Evolutionary conservation across 2,888 invertebrate species (phyloP), one percentile per base, ranked within the genome.

Genomic region (Parnassius smintheus): DNA sequence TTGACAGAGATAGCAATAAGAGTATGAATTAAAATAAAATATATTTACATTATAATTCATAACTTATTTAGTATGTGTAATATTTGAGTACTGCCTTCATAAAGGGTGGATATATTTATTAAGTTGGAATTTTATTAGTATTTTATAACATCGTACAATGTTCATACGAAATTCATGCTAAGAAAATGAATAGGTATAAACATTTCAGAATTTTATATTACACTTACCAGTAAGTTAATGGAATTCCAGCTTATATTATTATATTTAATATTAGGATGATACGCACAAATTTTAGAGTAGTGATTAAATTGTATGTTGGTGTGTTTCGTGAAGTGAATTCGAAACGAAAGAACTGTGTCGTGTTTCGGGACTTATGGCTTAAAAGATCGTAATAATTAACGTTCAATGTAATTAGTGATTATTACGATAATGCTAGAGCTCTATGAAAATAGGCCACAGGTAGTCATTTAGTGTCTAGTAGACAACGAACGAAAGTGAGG

Each of bases 231-330:
- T 1, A 56, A 13, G n/a, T 49, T 44, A 41, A 49, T 55, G 45
- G 50, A 55, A 53, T 58, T 55, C 35, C 49, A 68, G 73, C 75
- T 78, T 75, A 76, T 80, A 75, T 72, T 76, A 74, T 83, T 81
- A 81, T 77, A 69, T 51, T 11, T 51, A 64, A 61, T 41, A 59
- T 80, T 88, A 89, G 85, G 78, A 84, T 79, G 88, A 91, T 85
- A 91, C 91, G 91, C 91, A 91, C 91, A 91, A 91, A 88, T 82
- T 78, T 81, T 89, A 88, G 84, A 80, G 85, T 89, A 91, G 89
- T 78, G 57, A 72, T 78, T 78, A 74, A 68, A 68, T 72, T 79
- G 77, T 80, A 75, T 67, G 72, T 68, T 72, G 66, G 76, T 72
- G 76, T 72, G 72, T 76, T 76, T 74, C 66, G 64, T 71, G 67